Base-by-base conservation (phyloP, 2,113 vertebrate genomes). In the Lepisosteus osseus region DNA sequence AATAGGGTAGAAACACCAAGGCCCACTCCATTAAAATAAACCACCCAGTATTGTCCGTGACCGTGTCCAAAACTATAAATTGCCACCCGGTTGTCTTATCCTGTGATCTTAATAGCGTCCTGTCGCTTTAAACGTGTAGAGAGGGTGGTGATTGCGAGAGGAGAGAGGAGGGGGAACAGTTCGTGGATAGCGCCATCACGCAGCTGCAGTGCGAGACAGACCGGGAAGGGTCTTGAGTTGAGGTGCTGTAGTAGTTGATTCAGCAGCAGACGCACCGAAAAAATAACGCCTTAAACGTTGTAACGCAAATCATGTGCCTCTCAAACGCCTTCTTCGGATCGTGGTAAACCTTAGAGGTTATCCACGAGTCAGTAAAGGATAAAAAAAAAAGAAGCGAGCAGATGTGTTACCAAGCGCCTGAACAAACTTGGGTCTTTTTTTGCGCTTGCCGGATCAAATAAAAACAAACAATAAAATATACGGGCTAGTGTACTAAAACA, bases 191-290 rank as follows among this genome's bases (percentile, higher is more conserved):
- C 56, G 56, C 56, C n/a, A 12, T 59, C 56, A 59, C n/a, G 9
- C 56, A 59, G n/a, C 56, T 11, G 56, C 56, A 29, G 29, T 29
- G 40, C 5, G 43, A 15, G 65, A 9, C 54, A 54, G 54, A 65
- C 15, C 43, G 61, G 29, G 29, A 29, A 29, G 29, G 29, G 2
- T 29, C 29, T 29, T 2, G 29, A 29, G 29, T 29, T 29, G 29
- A 29, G n/a, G 68, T 62, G 65, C 7, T 15, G 15, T 12, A 11
- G 41, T 64, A 55, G 56, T 15, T 29, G 78, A 80, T 76, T 82
- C 83, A 70, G 82, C 87, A 76, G 78, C 79, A 82, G 72, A 83
- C 70, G 77, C 73, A 67, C 70, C 54, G 55, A 78, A 70, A 72
- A 78, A 56, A 72, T 65, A 75, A 79, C 83, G 74, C 73, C 29